Evolutionary conservation across 2,888 invertebrate species (phyloP), one percentile per base, ranked within the genome.

Genomic region (Theretra japonica): DNA sequence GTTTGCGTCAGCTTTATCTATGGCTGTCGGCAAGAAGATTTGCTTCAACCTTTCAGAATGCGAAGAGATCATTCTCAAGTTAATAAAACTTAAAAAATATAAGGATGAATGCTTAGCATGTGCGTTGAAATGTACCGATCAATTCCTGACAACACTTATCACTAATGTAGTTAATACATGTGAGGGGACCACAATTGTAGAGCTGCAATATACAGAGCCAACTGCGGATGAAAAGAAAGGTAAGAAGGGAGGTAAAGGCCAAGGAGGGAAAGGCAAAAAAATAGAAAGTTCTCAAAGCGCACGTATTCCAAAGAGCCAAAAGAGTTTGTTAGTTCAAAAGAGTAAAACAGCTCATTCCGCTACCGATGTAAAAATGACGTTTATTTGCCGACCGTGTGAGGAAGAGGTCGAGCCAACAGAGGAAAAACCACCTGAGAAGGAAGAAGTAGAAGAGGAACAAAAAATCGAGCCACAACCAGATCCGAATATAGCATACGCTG

Each of bases 1-100:
- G 0, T 94, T 96, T 70, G 94, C 89, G 0, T 95, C 94, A 75
- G 96, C 96, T 1, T 78, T 96, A 25, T 92, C 95, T 25, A 88
- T 96, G 77, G 93, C 95, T 23, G 80, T 95, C 15, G 96, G 96
- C 1, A 95, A 93, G 80, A 88, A 88, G 71, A 89, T 95, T 6
- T 96, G 96, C 82, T 91, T 86, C 78, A 86, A 91, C 59, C 76
- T 84, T 23, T 83, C 89, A 1, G 90, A 94, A 11, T 96, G 96
- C 53, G 87, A 94, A 75, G 89, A 88, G 73, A 93, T 95, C 25
- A 88, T 95, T 6, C 85, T 88, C 77, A 88, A 90, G 75, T 79
- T 93, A 56, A 88, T 94, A 56, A 86, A 88, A 81, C 77, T 84
- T 1, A 94, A 93, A 76, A 82, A 86, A 71, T 91, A 92, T 71